These are phyloP conservation scores for Eurytoma adleriae DNA, from an alignment of 2,888 invertebrate species.

Conservation along the genomic window DNA sequence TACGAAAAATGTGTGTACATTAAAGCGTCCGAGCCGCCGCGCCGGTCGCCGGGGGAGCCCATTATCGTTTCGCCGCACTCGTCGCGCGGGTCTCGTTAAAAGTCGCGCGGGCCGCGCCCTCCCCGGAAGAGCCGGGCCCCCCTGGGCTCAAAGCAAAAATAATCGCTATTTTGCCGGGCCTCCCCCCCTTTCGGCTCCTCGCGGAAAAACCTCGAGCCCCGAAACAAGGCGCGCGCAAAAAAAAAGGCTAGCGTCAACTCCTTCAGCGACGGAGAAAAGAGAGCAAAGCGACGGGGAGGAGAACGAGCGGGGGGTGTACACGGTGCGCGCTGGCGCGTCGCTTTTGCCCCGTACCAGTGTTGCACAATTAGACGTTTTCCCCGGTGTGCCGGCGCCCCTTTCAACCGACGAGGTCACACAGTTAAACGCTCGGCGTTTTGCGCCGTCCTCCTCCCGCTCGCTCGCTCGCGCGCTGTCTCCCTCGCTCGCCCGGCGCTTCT, in stretches of 20 bases:
- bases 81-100: neutral
- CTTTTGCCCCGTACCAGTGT: conserved; percentile 4
- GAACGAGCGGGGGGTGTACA: neutral
- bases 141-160: conserved; percentile 10
- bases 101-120: neutral
- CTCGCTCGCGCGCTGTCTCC: too few species aligned
- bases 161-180: neutral
- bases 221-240: neutral
- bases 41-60: neutral
- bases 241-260: too few species aligned
- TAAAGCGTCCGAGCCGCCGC: neutral
- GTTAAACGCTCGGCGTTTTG: conserved; percentile 39
- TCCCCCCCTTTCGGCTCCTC: neutral
- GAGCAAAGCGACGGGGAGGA: neutral
- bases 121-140: neutral
- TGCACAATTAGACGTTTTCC: neutral
- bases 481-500: neutral
- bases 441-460: conserved; percentile 2
- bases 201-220: neutral
- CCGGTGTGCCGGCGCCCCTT: neutral
- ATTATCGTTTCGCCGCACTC: neutral
- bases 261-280: neutral
- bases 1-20: neutral
- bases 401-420: neutral
- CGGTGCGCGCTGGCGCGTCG: neutral